Base-by-base conservation (phyloP, 1,140 invertebrate genomes). In the Macrostomum lignano region DNA sequence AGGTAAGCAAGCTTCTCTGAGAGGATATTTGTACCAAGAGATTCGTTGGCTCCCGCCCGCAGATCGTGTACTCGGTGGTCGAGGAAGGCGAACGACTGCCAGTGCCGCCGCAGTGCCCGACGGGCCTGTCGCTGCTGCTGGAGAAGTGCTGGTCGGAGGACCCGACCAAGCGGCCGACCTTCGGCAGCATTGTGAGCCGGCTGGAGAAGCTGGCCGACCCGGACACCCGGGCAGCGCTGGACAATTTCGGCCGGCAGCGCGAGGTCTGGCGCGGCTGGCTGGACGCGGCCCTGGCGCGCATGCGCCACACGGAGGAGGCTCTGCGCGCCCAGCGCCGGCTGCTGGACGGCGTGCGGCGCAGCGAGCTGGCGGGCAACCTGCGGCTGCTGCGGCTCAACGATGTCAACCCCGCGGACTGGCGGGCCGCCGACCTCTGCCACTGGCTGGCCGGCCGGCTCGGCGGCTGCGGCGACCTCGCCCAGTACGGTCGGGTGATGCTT, bases 281-380 rank as follows among this genome's bases (percentile, higher is more conserved):
- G 20, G 36, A 21, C 39, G 38, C 35, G 42, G 39, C 35, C 15
- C 15, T 10, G 9, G 9, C 10, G 33, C 7, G 7, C 11, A 7
- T 6, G 7, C 7, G 17, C 36, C 29, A 35, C 20, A 20, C 17
- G 11, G 36, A 14, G 31, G 41, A 44, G 24, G 43, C 36, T 25
- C 58, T 7, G 54, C 58, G 38, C 46, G 9, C 45, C 55, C 45
- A 53, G 58, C 44, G 55, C 58, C 0, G 51, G 55, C 32, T 51
- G 49, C 2, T 60, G 57, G 57, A 44, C 47, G 33, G 52, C 56
- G 38, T 44, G 51, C 32, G 57, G 58, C 46, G 57, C 58, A 38
- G 55, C 9, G 25, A 36, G 37, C 11, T 39, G 28, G 25, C 17
- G 23, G 17, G 32, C 36, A n/a, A n/a, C n/a, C n/a, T n/a, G n/a